These are phyloP conservation scores for Rapana venosa DNA, from an alignment of 2,888 invertebrate species.

Conservation along the genomic window DNA sequence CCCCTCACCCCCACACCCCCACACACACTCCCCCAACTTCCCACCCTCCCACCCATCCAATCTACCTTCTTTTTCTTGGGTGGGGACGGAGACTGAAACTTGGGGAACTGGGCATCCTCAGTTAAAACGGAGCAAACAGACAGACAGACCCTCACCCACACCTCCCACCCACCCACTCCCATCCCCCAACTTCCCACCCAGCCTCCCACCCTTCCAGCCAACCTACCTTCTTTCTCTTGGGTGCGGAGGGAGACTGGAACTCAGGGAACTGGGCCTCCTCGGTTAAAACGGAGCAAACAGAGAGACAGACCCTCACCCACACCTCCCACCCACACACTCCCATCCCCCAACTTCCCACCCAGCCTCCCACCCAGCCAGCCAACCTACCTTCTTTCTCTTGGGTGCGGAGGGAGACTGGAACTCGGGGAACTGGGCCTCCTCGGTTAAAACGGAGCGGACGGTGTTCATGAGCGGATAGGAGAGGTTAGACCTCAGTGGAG, in stretches of 20 bases:
- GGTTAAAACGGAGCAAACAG: too few relatives aligned
- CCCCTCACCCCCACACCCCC: too few relatives aligned
- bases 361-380: neutral
- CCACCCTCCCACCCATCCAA: neutral
- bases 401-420: neutral
- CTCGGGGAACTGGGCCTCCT: neutral
- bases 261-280: neutral
- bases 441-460: slow-evolving; percentile 51
- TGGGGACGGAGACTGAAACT: neutral
- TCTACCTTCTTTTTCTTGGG: neutral
- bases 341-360: too few relatives aligned
- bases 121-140: too few relatives aligned
- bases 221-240: neutral
- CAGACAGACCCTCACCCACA: too few relatives aligned
- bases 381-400: neutral
- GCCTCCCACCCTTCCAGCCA: neutral
- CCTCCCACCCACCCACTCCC: too few relatives aligned
- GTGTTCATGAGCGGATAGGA: slow-evolving; percentile 50
- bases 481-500: slow-evolving; percentile 42
- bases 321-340: too few relatives aligned
- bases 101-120: neutral
- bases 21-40: too few relatives aligned
- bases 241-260: neutral
- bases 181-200: too few relatives aligned
- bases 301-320: too few relatives aligned